phyloP scores from a whole-genome alignment of 2,797 vertebrate species.

The Serranus cabrilla region DNA sequence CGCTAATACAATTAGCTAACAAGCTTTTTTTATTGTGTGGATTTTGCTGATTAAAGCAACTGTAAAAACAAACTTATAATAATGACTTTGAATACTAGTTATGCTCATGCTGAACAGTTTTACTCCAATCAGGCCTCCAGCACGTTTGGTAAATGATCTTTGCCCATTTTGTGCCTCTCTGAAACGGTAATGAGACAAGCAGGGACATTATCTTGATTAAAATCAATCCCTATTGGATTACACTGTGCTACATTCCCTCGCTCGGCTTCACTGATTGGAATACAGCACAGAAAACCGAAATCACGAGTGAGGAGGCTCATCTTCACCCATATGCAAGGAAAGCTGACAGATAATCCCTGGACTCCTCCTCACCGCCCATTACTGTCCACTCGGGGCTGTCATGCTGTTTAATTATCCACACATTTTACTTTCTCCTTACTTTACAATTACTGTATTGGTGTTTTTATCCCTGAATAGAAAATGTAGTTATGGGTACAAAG shows the following conservation, averaged over 20 bases:
- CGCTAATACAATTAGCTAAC: slow-evolving; percentile 22
- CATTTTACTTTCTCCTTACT: slow-evolving; percentile 1
- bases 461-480: background rate
- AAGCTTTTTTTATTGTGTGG: background rate
- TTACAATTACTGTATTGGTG: background rate
- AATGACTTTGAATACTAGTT: slow-evolving; percentile 46
- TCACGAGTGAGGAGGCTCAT: slow-evolving; percentile 44
- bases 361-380: background rate
- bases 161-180: slow-evolving; percentile 66
- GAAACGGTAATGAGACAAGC: slow-evolving; percentile 70
- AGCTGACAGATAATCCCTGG: slow-evolving; percentile 44
- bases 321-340: slow-evolving; percentile 14
- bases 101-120: slow-evolving; percentile 27
- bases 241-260: slow-evolving; percentile 46
- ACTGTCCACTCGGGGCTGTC: slow-evolving; percentile 8
- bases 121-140: slow-evolving; percentile 40
- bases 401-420: background rate
- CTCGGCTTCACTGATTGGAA: slow-evolving; percentile 63
- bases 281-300: slow-evolving; percentile 45
- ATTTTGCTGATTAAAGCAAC: slow-evolving; percentile 35
- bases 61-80: slow-evolving; percentile 25
- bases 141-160: slow-evolving; percentile 70
- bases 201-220: slow-evolving; percentile 83
- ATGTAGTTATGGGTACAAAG: background rate
- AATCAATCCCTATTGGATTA: slow-evolving; percentile 85